These are phyloP conservation scores for Macropus fuliginosus DNA, from an alignment of 2,797 vertebrate genomes.

Conservation along the genomic window DNA sequence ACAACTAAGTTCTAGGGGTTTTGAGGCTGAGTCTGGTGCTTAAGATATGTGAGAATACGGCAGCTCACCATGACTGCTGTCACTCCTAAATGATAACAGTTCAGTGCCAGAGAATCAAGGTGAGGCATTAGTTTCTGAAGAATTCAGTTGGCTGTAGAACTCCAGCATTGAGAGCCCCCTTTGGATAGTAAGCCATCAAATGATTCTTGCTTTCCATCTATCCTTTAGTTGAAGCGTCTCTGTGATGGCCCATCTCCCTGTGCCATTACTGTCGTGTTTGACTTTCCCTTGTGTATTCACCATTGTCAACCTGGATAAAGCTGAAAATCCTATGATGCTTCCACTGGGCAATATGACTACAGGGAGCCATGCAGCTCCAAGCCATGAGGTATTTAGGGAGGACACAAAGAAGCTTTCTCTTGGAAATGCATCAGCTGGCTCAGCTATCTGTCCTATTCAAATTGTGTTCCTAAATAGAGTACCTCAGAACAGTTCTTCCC, in stretches of 20 bases:
- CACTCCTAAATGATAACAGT: constrained; percentile 21
- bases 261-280: background rate
- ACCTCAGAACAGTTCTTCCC: constrained; percentile 19
- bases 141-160: constrained; percentile 38
- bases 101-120: constrained; percentile 53
- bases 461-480: background rate
- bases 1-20: background rate
- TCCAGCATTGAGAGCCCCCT: constrained; percentile 39
- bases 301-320: background rate
- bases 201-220: constrained; percentile 42
- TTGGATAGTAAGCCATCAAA: constrained; percentile 50
- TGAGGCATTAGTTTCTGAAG: constrained; percentile 27
- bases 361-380: background rate
- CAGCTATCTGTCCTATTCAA: constrained; percentile 59
- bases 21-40: background rate
- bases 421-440: background rate
- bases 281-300: background rate
- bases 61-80: constrained; percentile 28
- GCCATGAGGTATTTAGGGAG: background rate
- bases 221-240: constrained; percentile 36
- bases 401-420: background rate
- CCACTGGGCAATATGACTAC: constrained; percentile 38
- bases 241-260: background rate
- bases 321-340: background rate
- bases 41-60: background rate